Evolutionary conservation across 1,140 invertebrate species (phyloP).

Genomic region (Zelostemma sp.): DNA sequence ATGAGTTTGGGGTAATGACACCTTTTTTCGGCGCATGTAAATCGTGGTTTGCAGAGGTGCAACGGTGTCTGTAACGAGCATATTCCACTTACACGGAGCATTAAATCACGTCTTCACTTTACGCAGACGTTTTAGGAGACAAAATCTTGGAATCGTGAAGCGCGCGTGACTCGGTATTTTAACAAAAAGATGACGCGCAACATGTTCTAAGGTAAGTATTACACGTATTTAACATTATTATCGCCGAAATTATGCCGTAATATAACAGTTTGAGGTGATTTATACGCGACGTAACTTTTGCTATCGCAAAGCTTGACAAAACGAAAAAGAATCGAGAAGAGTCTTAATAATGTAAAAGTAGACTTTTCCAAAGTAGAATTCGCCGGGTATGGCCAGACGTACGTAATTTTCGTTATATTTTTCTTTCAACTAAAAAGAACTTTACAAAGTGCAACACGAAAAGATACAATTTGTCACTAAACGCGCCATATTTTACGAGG

Average conservation of each 20-base stretch:
- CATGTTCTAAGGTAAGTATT: background rate
- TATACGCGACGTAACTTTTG: too few species aligned
- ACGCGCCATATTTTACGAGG: conserved; percentile 7
- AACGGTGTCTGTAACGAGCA: background rate
- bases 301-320: conserved; percentile 1
- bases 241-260: background rate
- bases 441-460: background rate
- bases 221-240: background rate
- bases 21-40: background rate
- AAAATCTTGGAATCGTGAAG: background rate
- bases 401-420: too few species aligned
- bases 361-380: too few species aligned
- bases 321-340: background rate
- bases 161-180: background rate
- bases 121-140: background rate
- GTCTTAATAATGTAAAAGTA: too few species aligned
- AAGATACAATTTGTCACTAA: background rate
- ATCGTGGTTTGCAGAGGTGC: background rate
- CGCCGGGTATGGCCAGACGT: too few species aligned
- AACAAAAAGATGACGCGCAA: background rate
- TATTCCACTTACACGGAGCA: background rate
- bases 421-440: too few species aligned
- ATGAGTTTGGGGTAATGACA: background rate
- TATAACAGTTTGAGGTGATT: too few species aligned
- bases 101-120: background rate